These are phyloP conservation scores for Panagrolaimus sp. DNA, from an alignment of 1,140 invertebrate genomes.

Conservation along the genomic window DNA sequence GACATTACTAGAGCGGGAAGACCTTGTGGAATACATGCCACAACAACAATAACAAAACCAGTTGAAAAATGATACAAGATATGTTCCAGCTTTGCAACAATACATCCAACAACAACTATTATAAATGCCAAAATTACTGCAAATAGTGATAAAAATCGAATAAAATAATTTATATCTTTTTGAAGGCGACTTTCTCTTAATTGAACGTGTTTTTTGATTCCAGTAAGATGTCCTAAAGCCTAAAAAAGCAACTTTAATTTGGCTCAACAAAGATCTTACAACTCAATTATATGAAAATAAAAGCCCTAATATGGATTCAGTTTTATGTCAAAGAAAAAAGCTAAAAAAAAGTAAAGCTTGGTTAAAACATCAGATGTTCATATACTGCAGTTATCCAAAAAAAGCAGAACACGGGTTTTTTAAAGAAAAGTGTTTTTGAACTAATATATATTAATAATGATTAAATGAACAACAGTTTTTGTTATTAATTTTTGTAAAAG, in stretches of 20 bases:
- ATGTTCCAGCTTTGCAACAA: slow-evolving; percentile 51
- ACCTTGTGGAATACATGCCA: slow-evolving; percentile 61
- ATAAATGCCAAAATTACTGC: slow-evolving; percentile 49
- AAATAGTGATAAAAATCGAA: slow-evolving; percentile 50
- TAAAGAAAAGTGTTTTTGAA: too few relatives aligned
- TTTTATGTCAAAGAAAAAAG: too few relatives aligned
- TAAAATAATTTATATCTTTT: slow-evolving; percentile 50
- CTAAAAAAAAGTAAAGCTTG: too few relatives aligned
- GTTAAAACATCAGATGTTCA: too few relatives aligned
- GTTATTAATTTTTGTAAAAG: too few relatives aligned
- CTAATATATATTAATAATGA: too few relatives aligned
- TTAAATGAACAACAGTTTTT: too few relatives aligned
- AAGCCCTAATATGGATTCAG: too few relatives aligned
- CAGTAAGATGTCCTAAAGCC: slow-evolving; percentile 48
- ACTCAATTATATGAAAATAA: too few relatives aligned
- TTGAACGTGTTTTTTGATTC: slow-evolving; percentile 39
- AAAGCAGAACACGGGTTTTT: too few relatives aligned
- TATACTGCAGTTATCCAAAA: too few relatives aligned
- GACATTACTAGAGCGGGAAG: slow-evolving; percentile 98
- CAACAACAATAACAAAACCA: slow-evolving; percentile 55
- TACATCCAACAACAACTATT: slow-evolving; percentile 49
- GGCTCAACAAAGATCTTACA: too few relatives aligned
- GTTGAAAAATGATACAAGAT: slow-evolving; percentile 53
- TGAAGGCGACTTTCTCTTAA: slow-evolving; percentile 43
- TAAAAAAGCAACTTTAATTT: slow-evolving; percentile 14